phyloP scores from a whole-genome alignment of 2,888 invertebrate genomes.

The Creontiades dilutus region DNA sequence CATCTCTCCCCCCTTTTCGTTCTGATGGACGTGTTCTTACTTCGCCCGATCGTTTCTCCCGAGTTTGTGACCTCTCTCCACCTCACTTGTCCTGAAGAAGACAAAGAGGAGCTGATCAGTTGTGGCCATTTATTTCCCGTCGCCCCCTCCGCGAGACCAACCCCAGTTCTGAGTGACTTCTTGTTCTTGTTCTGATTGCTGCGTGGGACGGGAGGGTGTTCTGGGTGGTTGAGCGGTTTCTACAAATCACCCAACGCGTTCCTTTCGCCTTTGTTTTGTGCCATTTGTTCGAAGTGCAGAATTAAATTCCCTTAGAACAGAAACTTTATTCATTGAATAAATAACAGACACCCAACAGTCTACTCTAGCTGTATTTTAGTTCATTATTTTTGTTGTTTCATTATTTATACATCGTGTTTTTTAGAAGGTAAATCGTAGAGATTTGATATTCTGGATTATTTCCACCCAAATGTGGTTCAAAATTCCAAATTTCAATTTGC shows the following conservation, averaged over 20 bases:
- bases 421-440: no score
- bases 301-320: background rate
- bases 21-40: slow-evolving; percentile 35
- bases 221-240: slow-evolving; percentile 4
- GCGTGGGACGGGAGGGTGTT: background rate
- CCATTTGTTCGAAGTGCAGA: background rate
- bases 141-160: background rate
- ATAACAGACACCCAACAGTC: no score
- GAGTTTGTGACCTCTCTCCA: background rate
- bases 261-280: background rate
- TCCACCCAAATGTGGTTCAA: no score
- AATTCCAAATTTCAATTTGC: no score
- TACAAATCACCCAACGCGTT: slow-evolving; percentile 15
- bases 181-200: slow-evolving; percentile 13
- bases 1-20: background rate
- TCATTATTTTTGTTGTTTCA: no score
- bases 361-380: no score
- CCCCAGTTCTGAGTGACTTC: slow-evolving; percentile 21
- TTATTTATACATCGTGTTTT: no score
- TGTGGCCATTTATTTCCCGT: slow-evolving; percentile 35
- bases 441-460: no score
- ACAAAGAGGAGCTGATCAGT: slow-evolving; percentile 46
- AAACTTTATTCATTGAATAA: background rate
- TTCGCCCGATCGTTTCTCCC: background rate
- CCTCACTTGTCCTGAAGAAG: background rate